Percentiles rank a stretch among this genome's conserved stretches.
These are phyloP conservation scores for Acanthis flammea DNA, from an alignment of 2,797 vertebrate species.

Conservation along the genomic window DNA sequence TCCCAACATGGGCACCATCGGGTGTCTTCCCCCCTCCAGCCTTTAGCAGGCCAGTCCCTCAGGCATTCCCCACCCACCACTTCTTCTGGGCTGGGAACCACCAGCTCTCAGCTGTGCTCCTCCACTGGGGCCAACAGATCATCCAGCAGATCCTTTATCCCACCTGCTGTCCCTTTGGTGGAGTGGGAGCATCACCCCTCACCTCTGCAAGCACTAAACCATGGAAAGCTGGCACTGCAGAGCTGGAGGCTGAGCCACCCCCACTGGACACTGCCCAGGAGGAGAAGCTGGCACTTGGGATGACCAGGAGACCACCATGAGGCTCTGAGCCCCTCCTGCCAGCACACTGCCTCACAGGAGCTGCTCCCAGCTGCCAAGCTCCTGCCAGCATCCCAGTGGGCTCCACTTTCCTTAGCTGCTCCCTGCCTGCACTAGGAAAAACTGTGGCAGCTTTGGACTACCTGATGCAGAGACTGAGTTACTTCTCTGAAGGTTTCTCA, in stretches of 20 bases:
- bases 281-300: background rate
- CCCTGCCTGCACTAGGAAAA: background rate
- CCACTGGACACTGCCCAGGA: background rate
- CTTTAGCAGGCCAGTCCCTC: background rate
- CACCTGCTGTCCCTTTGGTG: background rate
- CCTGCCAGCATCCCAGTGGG: background rate
- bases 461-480: background rate
- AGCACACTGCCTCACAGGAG: background rate
- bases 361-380: background rate
- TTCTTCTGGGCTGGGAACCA: background rate
- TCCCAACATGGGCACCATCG: accelerated
- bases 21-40: background rate
- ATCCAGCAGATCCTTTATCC: background rate
- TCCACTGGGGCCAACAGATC: background rate
- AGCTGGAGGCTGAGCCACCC: background rate
- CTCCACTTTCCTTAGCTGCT: background rate
- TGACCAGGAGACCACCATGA: background rate
- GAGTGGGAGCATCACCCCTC: background rate
- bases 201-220: background rate
- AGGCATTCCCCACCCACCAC: background rate
- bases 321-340: background rate
- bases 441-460: background rate
- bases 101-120: background rate
- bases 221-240: background rate
- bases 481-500: conserved; percentile 22